Conservation (phyloP, 2,113 vertebrate species). For the Procavia capensis region DNA sequence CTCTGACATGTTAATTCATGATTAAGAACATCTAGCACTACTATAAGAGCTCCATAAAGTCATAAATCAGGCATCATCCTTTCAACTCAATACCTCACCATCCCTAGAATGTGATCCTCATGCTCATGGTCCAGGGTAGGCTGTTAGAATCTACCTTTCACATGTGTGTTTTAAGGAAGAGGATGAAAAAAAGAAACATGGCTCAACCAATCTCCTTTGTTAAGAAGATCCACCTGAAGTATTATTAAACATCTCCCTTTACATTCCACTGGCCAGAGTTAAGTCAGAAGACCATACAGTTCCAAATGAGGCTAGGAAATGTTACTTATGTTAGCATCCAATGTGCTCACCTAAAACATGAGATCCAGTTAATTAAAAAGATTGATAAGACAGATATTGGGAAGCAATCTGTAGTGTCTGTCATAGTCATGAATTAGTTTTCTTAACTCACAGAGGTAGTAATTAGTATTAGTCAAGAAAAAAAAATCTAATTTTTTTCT, state of each 20-base stretch:
- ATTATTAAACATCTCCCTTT: neutral
- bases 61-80: neutral
- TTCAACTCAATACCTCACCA: neutral
- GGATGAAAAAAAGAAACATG: neutral
- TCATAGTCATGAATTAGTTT: neutral
- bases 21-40: neutral
- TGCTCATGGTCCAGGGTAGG: neutral
- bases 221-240: neutral
- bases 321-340: neutral
- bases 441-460: neutral
- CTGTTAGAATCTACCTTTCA: neutral
- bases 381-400: neutral
- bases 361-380: neutral
- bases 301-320: constrained; percentile 13
- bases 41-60: neutral
- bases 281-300: neutral
- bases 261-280: neutral
- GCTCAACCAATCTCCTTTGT: neutral
- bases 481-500: constrained; percentile 30
- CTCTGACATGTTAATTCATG: neutral
- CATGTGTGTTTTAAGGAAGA: neutral
- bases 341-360: neutral
- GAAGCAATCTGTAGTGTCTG: neutral
- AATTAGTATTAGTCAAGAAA: neutral
- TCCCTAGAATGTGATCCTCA: neutral